Percentiles rank a stretch among this genome's conserved stretches.
Evolutionary conservation across 2,888 invertebrate genomes (phyloP).

Genomic region (Diarsia brunnea): DNA sequence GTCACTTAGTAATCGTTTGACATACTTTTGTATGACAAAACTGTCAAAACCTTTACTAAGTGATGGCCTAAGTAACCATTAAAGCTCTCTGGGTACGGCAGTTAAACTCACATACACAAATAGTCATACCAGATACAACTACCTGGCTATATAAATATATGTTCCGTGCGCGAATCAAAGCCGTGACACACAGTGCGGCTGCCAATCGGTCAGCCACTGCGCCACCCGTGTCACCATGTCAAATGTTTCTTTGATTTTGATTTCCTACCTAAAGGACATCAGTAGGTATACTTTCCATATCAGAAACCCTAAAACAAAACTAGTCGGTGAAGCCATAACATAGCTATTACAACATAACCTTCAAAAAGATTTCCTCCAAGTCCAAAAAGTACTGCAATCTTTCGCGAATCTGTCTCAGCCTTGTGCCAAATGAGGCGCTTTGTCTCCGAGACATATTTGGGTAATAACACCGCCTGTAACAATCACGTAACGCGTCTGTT

Average conservation of each 20-base stretch:
- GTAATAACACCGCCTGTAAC: slow-evolving; percentile 43
- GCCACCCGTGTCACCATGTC: too few relatives aligned
- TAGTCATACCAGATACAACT: too few relatives aligned
- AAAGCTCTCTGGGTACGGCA: too few relatives aligned
- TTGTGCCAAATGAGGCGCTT: slow-evolving; percentile 50
- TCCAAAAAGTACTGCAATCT: slow-evolving; percentile 39
- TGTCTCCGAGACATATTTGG: slow-evolving; percentile 52
- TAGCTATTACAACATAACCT: slow-evolving; percentile 23
- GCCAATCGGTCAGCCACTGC: too few relatives aligned
- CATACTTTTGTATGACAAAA: too few relatives aligned
- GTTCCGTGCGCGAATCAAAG: too few relatives aligned
- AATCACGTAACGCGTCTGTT: slow-evolving; percentile 50
- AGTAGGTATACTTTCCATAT: not conserved
- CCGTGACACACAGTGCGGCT: too few relatives aligned
- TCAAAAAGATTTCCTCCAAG: slow-evolving; percentile 16
- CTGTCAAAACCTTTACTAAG: too few relatives aligned
- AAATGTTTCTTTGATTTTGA: not conserved
- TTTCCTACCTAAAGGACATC: not conserved
- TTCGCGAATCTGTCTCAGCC: slow-evolving; percentile 48
- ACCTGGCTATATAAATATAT: too few relatives aligned
- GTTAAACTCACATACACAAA: too few relatives aligned
- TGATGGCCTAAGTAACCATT: too few relatives aligned
- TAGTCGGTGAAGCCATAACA: not conserved
- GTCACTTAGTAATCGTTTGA: too few relatives aligned
- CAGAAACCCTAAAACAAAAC: not conserved